Evolutionary conservation across 2,888 invertebrate genomes (phyloP).

Genomic region (Noctua comes): DNA sequence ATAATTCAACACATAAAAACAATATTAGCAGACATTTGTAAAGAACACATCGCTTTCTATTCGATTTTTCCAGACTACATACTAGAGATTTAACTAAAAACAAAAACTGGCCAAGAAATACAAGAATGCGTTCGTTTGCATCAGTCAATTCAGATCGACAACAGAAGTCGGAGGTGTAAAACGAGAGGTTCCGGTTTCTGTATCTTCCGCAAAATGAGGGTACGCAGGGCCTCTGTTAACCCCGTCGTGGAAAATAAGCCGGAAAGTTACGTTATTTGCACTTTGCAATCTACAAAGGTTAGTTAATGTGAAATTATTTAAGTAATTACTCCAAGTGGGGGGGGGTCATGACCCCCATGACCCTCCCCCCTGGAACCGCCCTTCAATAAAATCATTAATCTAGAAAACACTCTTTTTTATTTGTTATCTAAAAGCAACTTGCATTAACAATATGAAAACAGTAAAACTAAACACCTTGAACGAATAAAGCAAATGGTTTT

Average conservation of each 20-base stretch:
- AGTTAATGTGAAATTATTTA: background rate
- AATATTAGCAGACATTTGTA: background rate
- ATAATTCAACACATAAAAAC: background rate
- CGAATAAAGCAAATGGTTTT: conserved; percentile 7
- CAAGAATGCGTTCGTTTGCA: background rate
- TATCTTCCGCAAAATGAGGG: background rate
- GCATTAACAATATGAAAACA: background rate
- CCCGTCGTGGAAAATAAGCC: background rate
- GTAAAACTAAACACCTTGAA: background rate
- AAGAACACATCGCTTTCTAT: conserved; percentile 17
- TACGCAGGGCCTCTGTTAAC: background rate
- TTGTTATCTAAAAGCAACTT: background rate
- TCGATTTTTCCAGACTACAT: background rate
- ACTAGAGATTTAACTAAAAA: background rate
- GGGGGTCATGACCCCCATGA: too few species aligned
- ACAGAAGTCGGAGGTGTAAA: background rate
- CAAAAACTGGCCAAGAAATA: background rate
- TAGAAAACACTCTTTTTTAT: background rate
- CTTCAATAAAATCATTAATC: background rate
- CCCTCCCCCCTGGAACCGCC: too few species aligned
- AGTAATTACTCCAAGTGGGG: too few species aligned
- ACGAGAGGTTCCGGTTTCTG: background rate
- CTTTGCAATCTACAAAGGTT: background rate
- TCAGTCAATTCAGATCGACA: background rate
- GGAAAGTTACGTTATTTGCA: background rate